Evolutionary conservation across 2,797 vertebrate genomes (phyloP), one percentile per base, ranked within the genome.

Genomic region (Muscicapa striata): DNA sequence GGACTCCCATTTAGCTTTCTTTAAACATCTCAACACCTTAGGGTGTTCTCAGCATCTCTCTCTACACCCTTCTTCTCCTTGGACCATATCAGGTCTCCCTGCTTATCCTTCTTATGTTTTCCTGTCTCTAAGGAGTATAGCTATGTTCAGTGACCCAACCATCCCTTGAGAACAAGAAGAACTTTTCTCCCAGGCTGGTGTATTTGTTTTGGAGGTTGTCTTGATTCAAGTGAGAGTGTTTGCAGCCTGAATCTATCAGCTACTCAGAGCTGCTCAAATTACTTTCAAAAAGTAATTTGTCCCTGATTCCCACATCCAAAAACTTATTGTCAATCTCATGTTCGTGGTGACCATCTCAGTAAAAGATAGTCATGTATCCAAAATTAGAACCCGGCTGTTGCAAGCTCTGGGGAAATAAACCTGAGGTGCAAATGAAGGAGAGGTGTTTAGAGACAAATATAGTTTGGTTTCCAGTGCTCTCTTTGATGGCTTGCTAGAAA

Each of bases 261-360:
- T 74, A 58, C 75, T 92, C 84, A 75, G 64, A 80, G 90, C 7
- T 72, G 52, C 84, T 90, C 84, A 94, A 96, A 94, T 95, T 95
- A 95, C 90, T 96, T 95, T 93, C 84, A 95, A 93, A 93, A 95
- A 93, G 92, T 94, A 97, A 93, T 94, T 95, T 96, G 85, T 91
- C 58, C 14, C 64, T 62, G 90, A 96, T 94, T 94, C 89, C 87
- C 82, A 89, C 84, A 95, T 91, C 89, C 92, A 95, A 92, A 96
- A 95, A 78, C 84, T 89, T 95, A 85, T 58, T 87, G 93, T 94
- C 90, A 92, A 87, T 89, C 92, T 90, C 5, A 0, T 77, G 43
- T 85, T 95, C 78, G 77, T 93, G 78, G 70, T 94, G 86, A 90
- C 84, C 1, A 0, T 78, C 78, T 95, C 75, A 9, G 75, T 84